A percentile compares a stretch with the other conserved stretches of the same genome.
These are phyloP conservation scores for Leptinotarsa tumamoca DNA, from an alignment of 2,888 invertebrate genomes.

Conservation along the genomic window DNA sequence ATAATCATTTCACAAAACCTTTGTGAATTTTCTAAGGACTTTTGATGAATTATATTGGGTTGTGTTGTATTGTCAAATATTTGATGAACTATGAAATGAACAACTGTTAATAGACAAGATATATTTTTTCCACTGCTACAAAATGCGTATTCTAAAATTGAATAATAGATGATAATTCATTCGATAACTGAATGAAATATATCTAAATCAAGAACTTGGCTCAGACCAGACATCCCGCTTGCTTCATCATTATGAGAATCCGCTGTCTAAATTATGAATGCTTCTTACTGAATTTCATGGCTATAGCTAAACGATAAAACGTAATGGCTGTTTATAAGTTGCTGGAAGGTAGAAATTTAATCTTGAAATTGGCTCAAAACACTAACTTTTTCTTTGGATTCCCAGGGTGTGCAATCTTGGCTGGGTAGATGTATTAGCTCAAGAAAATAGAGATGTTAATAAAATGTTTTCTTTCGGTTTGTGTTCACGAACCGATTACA, in stretches of 20 bases:
- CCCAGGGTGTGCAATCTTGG: conserved; percentile 21
- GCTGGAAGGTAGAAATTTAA: conserved; percentile 40
- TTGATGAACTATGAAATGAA: too few species aligned
- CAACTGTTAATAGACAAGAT: too few species aligned
- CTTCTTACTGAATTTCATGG: conserved; percentile 23
- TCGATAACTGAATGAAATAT: background rate
- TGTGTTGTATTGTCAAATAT: too few species aligned
- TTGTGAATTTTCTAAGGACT: too few species aligned
- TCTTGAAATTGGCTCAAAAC: conserved; percentile 42
- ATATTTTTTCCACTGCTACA: too few species aligned
- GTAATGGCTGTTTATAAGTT: conserved; percentile 29
- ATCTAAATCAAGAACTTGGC: background rate
- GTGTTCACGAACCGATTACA: conserved; percentile 7
- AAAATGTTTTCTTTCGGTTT: conserved; percentile 21
- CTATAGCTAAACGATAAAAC: conserved; percentile 33
- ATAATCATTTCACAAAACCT: too few species aligned
- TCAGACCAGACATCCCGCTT: conserved; percentile 9
- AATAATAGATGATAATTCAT: background rate
- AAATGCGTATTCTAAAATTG: too few species aligned
- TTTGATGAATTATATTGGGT: too few species aligned
- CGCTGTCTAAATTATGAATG: conserved; percentile 29
- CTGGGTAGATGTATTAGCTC: conserved; percentile 19
- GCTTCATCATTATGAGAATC: conserved; percentile 29
- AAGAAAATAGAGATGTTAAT: conserved; percentile 16
- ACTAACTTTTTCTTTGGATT: conserved; percentile 35